Evolutionary conservation across 2,113 vertebrate genomes (phyloP), one percentile per base, ranked within the genome.

Genomic region (Spilogale gracilis): DNA sequence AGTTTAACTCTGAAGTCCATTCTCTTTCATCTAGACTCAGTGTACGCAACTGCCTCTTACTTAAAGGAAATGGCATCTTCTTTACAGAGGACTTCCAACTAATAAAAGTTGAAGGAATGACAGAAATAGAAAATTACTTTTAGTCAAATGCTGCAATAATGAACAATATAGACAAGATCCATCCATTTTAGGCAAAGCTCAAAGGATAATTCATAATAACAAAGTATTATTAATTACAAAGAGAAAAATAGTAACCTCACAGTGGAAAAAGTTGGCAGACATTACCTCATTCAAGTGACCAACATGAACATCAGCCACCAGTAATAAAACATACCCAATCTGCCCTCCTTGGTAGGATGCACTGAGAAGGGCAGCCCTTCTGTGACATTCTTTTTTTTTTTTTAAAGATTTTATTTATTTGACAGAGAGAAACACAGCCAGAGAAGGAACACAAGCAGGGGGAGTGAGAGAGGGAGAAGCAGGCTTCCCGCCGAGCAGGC

Each of bases 41-140:
- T 32, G n/a, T 43, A 43, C 20, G 27, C 30, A 23, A 8, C 50
- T 52, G 67, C 60, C 54, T 96, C 25, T 90, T 63, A 61, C 20
- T 80, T 74, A 56, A 60, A 60, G 56, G 88, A 21, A 93, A 67
- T 61, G 25, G 32, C 9, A 27, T 56, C 52, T 79, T 93, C 13
- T 95, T 74, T 76, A 73, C 16, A 80, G 56, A 79, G 83, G 67
- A 87, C 78, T 92, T 91, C 23, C 30, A 87, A 14, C 43, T 56
- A 32, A 73, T 73, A 81, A 76, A 91, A 58, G 27, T 89, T 56
- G 50, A 93, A 91, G 45, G 79, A 91, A 32, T 54, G 56, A 76
- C 18, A 52, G 20, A 95, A 83, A 79, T 50, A 73, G 48, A 96
- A 97, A 83, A 58, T 50, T 50, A 92, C 27, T 58, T 17, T 38